Evolutionary conservation across 2,888 invertebrate species (phyloP).

Genomic region (Cheilosia pagana): DNA sequence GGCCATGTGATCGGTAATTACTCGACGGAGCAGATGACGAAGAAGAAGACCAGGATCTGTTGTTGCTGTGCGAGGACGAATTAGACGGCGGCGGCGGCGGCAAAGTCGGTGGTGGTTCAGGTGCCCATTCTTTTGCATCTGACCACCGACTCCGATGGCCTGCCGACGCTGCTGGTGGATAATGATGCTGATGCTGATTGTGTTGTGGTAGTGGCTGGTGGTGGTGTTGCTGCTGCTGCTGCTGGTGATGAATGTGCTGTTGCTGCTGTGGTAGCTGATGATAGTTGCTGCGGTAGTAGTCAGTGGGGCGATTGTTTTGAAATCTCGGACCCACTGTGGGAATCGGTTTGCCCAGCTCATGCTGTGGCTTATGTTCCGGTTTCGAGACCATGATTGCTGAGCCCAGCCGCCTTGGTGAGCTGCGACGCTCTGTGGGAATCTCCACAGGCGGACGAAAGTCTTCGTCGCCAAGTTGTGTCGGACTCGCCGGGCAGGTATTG

Average conservation of each 20-base stretch:
- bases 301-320: slow-evolving; percentile 19
- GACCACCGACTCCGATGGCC: slow-evolving; percentile 27
- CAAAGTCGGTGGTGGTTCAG: not conserved
- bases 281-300: slow-evolving; percentile 11
- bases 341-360: slow-evolving; percentile 3
- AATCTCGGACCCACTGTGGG: not conserved
- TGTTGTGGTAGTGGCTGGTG: not conserved
- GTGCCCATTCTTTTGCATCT: slow-evolving; percentile 19
- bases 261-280: not conserved
- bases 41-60: slow-evolving; percentile 38
- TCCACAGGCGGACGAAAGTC: slow-evolving; percentile 74
- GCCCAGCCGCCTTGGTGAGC: slow-evolving; percentile 67
- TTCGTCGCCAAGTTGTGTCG: slow-evolving; percentile 71
- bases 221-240: not conserved
- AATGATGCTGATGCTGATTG: slow-evolving; percentile 1
- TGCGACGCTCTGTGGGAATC: slow-evolving; percentile 78
- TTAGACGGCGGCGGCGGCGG: slow-evolving; percentile 18
- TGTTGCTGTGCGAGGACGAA: slow-evolving; percentile 12
- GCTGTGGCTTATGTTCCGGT: not conserved
- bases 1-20: slow-evolving; percentile 9
- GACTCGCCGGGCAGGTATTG: slow-evolving; percentile 77
- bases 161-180: not conserved
- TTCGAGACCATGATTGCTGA: slow-evolving; percentile 10
- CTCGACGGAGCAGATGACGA: slow-evolving; percentile 8
- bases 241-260: not conserved